A percentile compares a stretch with the other conserved stretches of the same genome.
phyloP scores from a whole-genome alignment of 2,888 invertebrate genomes.

The Notocelia uddmanniana region DNA sequence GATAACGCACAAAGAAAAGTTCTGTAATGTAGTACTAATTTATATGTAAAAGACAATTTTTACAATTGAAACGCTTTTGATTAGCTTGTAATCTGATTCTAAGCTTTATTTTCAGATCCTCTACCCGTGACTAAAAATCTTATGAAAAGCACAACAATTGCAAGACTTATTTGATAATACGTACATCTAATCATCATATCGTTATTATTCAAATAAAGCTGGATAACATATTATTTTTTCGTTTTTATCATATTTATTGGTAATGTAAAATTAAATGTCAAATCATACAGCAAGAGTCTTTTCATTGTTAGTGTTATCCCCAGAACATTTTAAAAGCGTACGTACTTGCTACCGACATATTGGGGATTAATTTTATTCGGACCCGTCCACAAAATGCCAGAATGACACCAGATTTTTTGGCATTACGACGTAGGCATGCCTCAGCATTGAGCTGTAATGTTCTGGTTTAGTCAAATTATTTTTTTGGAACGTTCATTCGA shows the following conservation, averaged over 20 bases:
- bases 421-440: no score
- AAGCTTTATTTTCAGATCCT: background rate
- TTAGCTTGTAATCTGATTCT: background rate
- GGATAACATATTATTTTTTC: no score
- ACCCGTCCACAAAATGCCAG: no score
- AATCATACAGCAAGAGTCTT: no score
- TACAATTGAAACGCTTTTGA: background rate
- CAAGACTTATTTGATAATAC: background rate
- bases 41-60: background rate
- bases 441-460: background rate
- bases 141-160: background rate
- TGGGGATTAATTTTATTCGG: no score
- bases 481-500: background rate
- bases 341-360: no score
- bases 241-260: no score
- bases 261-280: no score
- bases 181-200: no score
- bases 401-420: no score
- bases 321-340: no score
- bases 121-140: background rate
- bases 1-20: background rate
- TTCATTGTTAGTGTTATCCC: no score
- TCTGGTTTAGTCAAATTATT: background rate
- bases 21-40: background rate
- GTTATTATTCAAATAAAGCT: background rate